A percentile compares a stretch with the other conserved stretches of the same genome.
phyloP scores from a whole-genome alignment of 2,113 vertebrate species.

The Sinosuthora webbiana region DNA sequence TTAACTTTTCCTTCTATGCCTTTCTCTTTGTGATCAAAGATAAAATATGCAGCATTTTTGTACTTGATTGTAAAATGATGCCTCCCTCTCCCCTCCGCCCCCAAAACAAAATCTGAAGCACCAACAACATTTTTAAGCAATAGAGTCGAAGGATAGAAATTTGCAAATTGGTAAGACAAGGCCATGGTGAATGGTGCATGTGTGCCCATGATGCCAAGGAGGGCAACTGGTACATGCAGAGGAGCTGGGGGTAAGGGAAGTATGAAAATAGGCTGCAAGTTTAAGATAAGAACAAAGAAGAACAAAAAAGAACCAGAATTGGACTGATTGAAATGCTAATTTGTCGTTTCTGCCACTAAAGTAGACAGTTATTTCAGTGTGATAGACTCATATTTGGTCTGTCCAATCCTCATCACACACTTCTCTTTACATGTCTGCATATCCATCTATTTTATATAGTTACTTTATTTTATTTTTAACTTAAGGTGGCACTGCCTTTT shows the following conservation, averaged over 20 bases:
- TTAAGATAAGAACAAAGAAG: slow-evolving; percentile 51
- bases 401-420: not conserved
- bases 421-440: not conserved
- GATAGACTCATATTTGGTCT: not conserved
- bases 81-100: not conserved
- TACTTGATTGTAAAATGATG: slow-evolving; percentile 9
- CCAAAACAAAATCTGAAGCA: not conserved
- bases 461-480: not conserved
- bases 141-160: slow-evolving; percentile 34
- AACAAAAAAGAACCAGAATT: not conserved
- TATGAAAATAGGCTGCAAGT: slow-evolving; percentile 22
- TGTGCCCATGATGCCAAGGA: not conserved
- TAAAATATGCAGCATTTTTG: slow-evolving; percentile 9
- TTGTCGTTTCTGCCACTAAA: not conserved
- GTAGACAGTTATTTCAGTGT: slow-evolving; percentile 16
- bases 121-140: slow-evolving; percentile 9
- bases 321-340: slow-evolving; percentile 40
- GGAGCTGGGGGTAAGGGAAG: not conserved
- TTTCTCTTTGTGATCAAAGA: slow-evolving; percentile 47
- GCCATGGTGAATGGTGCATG: not conserved
- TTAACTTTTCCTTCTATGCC: slow-evolving; percentile 26
- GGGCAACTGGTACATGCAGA: not conserved
- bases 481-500: not conserved
- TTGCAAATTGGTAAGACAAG: not conserved
- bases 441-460: not conserved